These are phyloP conservation scores for Pyrocoelia pectoralis DNA, from an alignment of 2,888 invertebrate species.

Conservation along the genomic window DNA sequence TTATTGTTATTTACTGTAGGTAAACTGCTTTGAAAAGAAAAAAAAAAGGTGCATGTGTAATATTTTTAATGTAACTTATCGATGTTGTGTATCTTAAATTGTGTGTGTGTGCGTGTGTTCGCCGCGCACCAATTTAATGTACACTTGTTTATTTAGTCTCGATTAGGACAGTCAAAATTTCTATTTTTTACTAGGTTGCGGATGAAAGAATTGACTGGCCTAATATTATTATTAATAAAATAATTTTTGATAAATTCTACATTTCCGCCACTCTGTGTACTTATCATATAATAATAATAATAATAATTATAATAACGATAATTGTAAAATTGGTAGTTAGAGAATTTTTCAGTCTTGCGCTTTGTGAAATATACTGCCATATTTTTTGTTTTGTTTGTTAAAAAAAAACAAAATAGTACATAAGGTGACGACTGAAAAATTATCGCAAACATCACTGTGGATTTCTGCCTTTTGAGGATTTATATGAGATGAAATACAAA, in stretches of 20 bases:
- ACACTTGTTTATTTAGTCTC: too few species aligned
- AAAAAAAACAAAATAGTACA: not conserved
- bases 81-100: not conserved
- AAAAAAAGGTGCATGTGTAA: not conserved
- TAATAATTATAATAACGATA: slow-evolving; percentile 21
- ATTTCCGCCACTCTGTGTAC: slow-evolving; percentile 30
- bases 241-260: not conserved
- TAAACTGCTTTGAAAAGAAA: not conserved
- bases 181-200: not conserved
- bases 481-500: not conserved
- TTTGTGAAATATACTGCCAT: slow-evolving; percentile 8
- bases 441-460: not conserved
- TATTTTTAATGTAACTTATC: too few species aligned
- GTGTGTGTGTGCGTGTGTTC: too few species aligned
- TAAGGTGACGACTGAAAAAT: slow-evolving; percentile 8
- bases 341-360: slow-evolving; percentile 10
- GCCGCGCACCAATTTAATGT: too few species aligned
- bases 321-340: slow-evolving; percentile 28
- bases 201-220: not conserved
- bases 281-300: slow-evolving; percentile 22
- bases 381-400: not conserved
- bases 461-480: slow-evolving; percentile 2
- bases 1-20: not conserved
- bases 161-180: not conserved
- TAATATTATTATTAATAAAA: not conserved